Evolutionary conservation across 2,888 invertebrate genomes (phyloP).

Genomic region (Cheilosia impressa): DNA sequence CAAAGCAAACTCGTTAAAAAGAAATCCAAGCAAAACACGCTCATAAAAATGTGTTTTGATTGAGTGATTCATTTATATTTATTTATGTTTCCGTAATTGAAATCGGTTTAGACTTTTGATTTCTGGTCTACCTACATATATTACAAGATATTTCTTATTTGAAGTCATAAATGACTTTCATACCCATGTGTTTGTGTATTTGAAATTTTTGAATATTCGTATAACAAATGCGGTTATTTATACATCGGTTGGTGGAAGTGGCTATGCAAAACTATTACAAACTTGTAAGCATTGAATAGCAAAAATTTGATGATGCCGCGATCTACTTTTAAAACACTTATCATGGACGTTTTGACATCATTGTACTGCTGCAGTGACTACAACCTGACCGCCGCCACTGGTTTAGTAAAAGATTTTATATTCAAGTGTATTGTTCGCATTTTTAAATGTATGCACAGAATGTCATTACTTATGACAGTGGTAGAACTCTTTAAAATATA

Average conservation of each 20-base stretch:
- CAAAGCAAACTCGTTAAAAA: constrained; percentile 45
- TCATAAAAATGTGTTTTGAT: constrained; percentile 44
- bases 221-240: too few relatives aligned
- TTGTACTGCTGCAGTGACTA: too few relatives aligned
- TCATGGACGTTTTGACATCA: neutral
- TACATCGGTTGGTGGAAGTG: too few relatives aligned
- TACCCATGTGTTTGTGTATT: neutral
- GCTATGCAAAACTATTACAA: too few relatives aligned
- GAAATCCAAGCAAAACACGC: constrained; percentile 41
- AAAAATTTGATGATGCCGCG: neutral
- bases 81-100: constrained; percentile 49
- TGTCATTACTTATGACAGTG: too few relatives aligned
- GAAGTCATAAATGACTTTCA: constrained; percentile 9
- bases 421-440: too few relatives aligned
- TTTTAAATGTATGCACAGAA: too few relatives aligned
- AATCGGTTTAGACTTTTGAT: constrained; percentile 40
- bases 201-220: too few relatives aligned
- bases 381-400: neutral
- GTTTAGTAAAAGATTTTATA: neutral
- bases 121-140: neutral
- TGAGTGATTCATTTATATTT: constrained; percentile 50
- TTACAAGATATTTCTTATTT: constrained; percentile 13
- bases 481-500: too few relatives aligned
- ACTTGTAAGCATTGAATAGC: too few relatives aligned
- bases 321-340: neutral